These are phyloP conservation scores for Cyprinus carpio DNA, from an alignment of 2,113 vertebrate species.

Conservation along the genomic window DNA sequence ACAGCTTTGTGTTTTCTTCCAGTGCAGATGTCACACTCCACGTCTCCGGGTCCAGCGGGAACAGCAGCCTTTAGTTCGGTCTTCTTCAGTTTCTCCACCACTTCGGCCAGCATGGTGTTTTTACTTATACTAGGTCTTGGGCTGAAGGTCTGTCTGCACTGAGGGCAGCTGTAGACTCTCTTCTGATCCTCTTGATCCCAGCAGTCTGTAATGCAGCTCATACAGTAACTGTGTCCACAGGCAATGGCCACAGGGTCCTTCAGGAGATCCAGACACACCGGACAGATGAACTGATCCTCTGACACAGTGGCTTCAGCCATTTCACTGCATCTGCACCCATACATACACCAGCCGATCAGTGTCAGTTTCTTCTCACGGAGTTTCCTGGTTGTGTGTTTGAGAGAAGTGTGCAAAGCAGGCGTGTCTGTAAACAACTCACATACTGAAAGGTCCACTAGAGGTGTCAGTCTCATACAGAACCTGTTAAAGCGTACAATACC, in stretches of 20 bases:
- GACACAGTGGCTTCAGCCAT: constrained; percentile 4
- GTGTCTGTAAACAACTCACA: neutral
- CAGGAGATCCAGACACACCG: neutral
- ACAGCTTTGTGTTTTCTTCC: neutral
- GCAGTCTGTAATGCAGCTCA: constrained; percentile 14
- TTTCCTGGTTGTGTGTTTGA: neutral
- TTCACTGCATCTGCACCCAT: neutral
- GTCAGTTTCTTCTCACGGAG: neutral
- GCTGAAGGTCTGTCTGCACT: neutral
- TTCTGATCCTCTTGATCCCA: neutral
- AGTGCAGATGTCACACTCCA: neutral
- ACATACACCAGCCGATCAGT: neutral
- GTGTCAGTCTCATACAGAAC: neutral
- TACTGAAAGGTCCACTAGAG: neutral
- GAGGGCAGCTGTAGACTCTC: neutral
- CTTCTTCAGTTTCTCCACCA: neutral
- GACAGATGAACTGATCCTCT: neutral
- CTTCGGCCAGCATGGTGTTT: neutral
- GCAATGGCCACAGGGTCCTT: neutral
- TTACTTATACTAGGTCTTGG: neutral
- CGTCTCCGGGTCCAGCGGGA: neutral
- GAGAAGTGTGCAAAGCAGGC: neutral
- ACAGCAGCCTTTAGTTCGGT: neutral
- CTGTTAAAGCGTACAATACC: too few relatives aligned
- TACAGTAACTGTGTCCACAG: neutral